phyloP scores from a whole-genome alignment of 2,797 vertebrate species.

The Rhinoraja longicauda region DNA sequence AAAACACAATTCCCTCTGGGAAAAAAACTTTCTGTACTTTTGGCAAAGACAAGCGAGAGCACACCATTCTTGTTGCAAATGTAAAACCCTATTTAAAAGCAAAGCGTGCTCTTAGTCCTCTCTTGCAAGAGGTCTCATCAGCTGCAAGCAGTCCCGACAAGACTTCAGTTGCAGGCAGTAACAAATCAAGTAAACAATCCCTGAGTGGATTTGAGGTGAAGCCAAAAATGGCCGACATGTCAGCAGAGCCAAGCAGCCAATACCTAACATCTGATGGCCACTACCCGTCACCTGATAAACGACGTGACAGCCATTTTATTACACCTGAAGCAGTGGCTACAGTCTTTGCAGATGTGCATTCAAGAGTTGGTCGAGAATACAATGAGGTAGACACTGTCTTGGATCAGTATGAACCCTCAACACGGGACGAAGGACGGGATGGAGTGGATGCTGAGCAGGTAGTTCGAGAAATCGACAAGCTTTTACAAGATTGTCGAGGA shows the following conservation, averaged over 20 bases:
- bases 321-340: slow-evolving; percentile 87
- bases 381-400: slow-evolving; percentile 81
- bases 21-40: slow-evolving; percentile 99
- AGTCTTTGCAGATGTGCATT: slow-evolving; percentile 87
- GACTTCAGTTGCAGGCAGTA: slow-evolving; percentile 77
- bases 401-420: slow-evolving; percentile 76
- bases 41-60: slow-evolving; percentile 95
- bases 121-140: slow-evolving; percentile 94
- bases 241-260: slow-evolving; percentile 82
- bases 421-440: slow-evolving; percentile 69
- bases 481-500: slow-evolving; percentile 96
- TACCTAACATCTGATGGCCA: slow-evolving; percentile 73
- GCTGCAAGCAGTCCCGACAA: slow-evolving; percentile 89
- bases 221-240: slow-evolving; percentile 63
- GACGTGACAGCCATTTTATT: slow-evolving; percentile 74
- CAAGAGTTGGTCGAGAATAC: slow-evolving; percentile 85
- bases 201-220: slow-evolving; percentile 86
- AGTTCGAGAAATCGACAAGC: slow-evolving; percentile 97
- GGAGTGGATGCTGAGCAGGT: slow-evolving; percentile 92
- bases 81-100: slow-evolving; percentile 99
- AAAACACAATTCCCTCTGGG: slow-evolving; percentile 90
- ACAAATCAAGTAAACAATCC: slow-evolving; percentile 79
- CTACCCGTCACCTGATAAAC: slow-evolving; percentile 83
- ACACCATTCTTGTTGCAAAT: slow-evolving; percentile 97
- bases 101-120: slow-evolving; percentile 95